Evolutionary conservation across 1,140 invertebrate genomes (phyloP), one percentile per base, ranked within the genome.

Genomic region (Drosophila ironensis): DNA sequence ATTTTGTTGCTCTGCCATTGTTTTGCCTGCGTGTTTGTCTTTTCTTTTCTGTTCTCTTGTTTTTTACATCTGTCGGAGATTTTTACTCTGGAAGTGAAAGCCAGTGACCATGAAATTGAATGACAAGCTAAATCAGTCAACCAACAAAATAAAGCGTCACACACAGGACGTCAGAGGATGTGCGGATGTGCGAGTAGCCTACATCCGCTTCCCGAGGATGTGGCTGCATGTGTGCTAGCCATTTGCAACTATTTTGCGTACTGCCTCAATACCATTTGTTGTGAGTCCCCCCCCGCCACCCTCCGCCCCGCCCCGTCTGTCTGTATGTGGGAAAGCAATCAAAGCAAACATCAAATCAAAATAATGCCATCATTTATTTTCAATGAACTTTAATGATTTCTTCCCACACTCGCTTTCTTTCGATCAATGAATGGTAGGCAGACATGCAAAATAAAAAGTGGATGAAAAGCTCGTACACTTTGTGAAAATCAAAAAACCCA

Each of bases 281-380:
- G 17, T 19, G 25, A 38, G 22, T 2, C 14, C 37, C 7, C 1
- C 27, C 8, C 11, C 11, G 16, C 2, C 12, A 16, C 8, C 6
- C 8, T 37, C 14, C 12, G 22, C 48, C 27, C 8, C 8, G 6
- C 27, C n/a, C n/a, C 27, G 7, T 7, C 6, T 2, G 11, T 27
- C 17, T 17, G 9, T 8, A 22, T 41, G 56, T 46, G 66, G 70
- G 27, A 71, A 67, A 87, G 75, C 81, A 84, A 86, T 84, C 80
- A 86, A 72, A 84, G 80, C 70, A 75, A 80, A 74, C 75, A 86
- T 86, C 74, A 86, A 86, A 87, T 86, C 80, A 86, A 86, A 87
- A 75, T 86, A 86, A 87, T 80, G 67, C 72, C 57, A 80, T 78
- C 80, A 86, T 86, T 86, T 86, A 72, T 87, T 86, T 87, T 75